Base-by-base conservation (phyloP, 1,140 invertebrate species). In the Cheumatopsyche charites region DNA sequence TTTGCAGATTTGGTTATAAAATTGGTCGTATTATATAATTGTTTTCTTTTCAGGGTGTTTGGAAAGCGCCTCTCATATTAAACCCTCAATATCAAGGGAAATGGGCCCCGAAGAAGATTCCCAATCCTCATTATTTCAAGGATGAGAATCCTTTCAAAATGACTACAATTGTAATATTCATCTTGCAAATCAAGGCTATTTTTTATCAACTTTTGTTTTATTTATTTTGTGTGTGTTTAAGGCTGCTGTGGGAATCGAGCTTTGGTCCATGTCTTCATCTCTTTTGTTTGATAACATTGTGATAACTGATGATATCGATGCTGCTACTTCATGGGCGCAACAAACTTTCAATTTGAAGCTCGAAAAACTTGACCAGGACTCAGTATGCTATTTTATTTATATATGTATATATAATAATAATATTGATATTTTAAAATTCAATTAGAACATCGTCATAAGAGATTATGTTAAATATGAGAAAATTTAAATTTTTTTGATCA, bases 241-340 rank as follows among this genome's bases (percentile, higher is more conserved):
- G 95, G 88, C 86, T 78, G 96, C 96, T 70, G 85, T 99, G 75
- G 97, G 97, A 41, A 90, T 99, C 80, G 98, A 99, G 82, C 82
- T 99, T 42, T 99, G 98, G 98, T 97, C 97, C 0, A 99, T 99
- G 94, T 96, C 94, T 0, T 90, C 94, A 75, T 88, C 91, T 77
- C 94, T 99, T 77, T 85, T 94, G 47, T 98, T 97, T 84, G 98
- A 99, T 82, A 99, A 99, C 82, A 87, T 99, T 36, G 85, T 99
- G 42, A 88, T 99, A 69, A 94, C 96, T 0, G 94, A 98, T 81
- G 90, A 94, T 77, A 83, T 89, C 70, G 83, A 83, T n/a, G 87
- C 93, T 0, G 94, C 95, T 1, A 86, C 90, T 41, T 84, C 91
- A 58, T 98, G 93, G 89, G 91, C 96, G 11, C 83, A 85, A 63